Evolutionary conservation across 2,797 vertebrate genomes (phyloP).

Genomic region (Smutsia gigantea): DNA sequence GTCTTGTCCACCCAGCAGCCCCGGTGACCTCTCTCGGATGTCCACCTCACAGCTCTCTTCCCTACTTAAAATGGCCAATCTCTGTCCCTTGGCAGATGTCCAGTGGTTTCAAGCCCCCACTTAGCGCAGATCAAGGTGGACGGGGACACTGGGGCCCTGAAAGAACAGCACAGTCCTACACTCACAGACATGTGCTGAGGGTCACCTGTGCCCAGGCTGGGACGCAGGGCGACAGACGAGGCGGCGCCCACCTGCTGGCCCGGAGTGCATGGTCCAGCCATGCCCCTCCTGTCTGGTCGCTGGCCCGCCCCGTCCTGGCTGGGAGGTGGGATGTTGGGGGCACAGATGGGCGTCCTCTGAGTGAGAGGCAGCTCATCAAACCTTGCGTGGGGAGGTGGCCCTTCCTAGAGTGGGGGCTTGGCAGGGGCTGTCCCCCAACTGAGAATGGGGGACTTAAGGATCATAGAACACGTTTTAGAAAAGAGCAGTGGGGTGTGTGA

Average conservation of each 20-base stretch:
- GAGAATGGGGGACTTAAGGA: not conserved
- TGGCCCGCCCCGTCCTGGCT: not conserved
- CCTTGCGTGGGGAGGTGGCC: not conserved
- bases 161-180: too few species aligned
- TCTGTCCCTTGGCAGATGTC: not conserved
- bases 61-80: not conserved
- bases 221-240: rapidly evolving
- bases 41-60: not conserved
- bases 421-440: rapidly evolving
- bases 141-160: not conserved
- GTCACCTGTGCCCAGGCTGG: not conserved
- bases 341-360: rapidly evolving
- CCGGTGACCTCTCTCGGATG: not conserved
- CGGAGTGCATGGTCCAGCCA: rapidly evolving
- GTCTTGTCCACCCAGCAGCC: not conserved
- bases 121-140: not conserved
- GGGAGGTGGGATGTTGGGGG: not conserved
- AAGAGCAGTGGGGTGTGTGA: not conserved
- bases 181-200: not conserved
- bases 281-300: not conserved
- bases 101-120: too few species aligned
- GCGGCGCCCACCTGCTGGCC: too few species aligned
- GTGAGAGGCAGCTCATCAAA: not conserved
- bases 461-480: not conserved
- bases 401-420: rapidly evolving